Evolutionary conservation across 2,888 invertebrate genomes (phyloP), one percentile per base, ranked within the genome.

Genomic region (Ophion ventricosus): DNA sequence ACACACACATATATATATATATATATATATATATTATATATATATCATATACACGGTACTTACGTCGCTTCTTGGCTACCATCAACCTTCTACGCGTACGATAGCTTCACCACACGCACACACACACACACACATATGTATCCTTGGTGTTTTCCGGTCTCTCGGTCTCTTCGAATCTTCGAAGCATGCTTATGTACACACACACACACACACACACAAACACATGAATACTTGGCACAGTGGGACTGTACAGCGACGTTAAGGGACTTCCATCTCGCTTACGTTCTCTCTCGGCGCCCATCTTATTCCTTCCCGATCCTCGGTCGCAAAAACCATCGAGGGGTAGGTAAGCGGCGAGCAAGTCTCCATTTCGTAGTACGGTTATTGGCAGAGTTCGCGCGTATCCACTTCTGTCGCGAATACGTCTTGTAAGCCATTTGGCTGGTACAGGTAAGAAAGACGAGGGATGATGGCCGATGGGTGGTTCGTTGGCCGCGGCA

Each of bases 221-320:
- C 10, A 2, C 25, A 54, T 40, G 49, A 70, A 80, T 64, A 77
- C 25, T 57, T 43, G 43, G 69, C 67, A 79, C 70, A 43, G 61
- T 85, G 72, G 25, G 61, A 66, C 35, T 26, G 69, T 69, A 69
- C 23, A 64, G 17, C 63, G 17, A 17, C 25, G 57, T 57, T 23
- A 74, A 78, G 49, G 63, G 69, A 73, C 84, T 84, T 69, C 35
- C 77, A 77, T 80, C 77, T 77, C 80, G 70, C 72, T 83, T 77
- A 75, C 70, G 64, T 75, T 75, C 64, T 43, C 54, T 43, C 54
- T 11, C 54, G 14, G 23, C 25, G 43, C 61, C 73, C 78, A 29
- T 77, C 73, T 77, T 56, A 84, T 67, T 73, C 70, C 77, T 80
- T 56, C 76, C 11, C 59, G 73, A 81, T 57, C 23, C 23, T 5